These are phyloP conservation scores for Tenthredo livida DNA, from an alignment of 2,888 invertebrate genomes.

Conservation along the genomic window DNA sequence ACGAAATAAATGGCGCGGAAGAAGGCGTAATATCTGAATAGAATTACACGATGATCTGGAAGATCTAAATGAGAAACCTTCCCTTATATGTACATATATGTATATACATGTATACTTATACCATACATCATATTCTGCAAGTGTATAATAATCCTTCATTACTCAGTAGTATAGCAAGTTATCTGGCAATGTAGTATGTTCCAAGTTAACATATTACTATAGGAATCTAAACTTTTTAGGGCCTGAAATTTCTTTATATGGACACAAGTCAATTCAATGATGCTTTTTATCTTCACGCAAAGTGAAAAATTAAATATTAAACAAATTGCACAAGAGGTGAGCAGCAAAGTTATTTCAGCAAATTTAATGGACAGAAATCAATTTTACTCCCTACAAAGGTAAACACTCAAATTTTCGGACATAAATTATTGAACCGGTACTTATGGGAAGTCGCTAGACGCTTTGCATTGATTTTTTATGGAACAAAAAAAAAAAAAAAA, in stretches of 20 bases:
- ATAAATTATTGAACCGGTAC: not conserved
- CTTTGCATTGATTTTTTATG: not conserved
- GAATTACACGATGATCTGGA: conserved; percentile 1
- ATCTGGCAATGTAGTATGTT: conserved; percentile 54
- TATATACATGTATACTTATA: conserved; percentile 73
- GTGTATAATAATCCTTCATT: conserved; percentile 66
- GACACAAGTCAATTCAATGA: conserved; percentile 50
- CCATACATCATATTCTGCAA: conserved; percentile 58
- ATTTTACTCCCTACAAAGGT: not conserved
- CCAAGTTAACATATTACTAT: conserved; percentile 44
- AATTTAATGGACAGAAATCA: not conserved
- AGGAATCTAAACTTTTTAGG: conserved; percentile 48
- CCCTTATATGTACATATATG: conserved; percentile 70
- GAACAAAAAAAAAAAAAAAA: not conserved
- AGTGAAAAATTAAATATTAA: conserved; percentile 15
- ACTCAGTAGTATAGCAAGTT: conserved; percentile 59
- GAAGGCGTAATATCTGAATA: not conserved
- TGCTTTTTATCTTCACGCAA: conserved; percentile 49
- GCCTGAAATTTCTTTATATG: conserved; percentile 51
- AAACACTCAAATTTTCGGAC: not conserved
- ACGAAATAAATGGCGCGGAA: not conserved
- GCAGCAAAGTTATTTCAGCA: conserved; percentile 35
- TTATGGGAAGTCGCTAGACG: not conserved
- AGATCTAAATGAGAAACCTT: conserved; percentile 62
- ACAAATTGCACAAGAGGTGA: conserved; percentile 36